Evolutionary conservation across 2,113 vertebrate genomes (phyloP), one percentile per base, ranked within the genome.

Genomic region (Labeo catla): DNA sequence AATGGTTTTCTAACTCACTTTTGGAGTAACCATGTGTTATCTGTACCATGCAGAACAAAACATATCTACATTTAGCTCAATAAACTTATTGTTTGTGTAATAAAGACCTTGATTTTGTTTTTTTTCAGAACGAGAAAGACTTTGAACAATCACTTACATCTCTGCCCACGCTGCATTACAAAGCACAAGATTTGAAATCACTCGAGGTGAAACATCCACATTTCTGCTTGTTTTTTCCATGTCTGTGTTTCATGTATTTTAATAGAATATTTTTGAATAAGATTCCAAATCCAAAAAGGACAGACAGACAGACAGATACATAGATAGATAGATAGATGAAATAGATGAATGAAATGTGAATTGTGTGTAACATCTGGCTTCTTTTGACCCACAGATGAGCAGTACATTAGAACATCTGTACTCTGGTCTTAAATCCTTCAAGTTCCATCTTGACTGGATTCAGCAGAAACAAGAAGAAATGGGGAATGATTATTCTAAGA

Each of bases 371-470:
- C 23, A 16, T 34, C 8, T 73, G 4, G 13, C 23, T 70, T 1
- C 52, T 65, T 88, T 39, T 49, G 59, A 8, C 4, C 84, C 36
- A 5, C 91, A 95, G 94, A 19, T 86, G 2, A 92, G 92, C 2
- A 85, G 89, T 81, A 91, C 92, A 0, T 86, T 94, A 1, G 63
- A 83, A 6, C 81, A 89, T 86, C 89, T 95, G 49, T 85, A 78
- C 0, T 66, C 7, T 0, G 73, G 88, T 77, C 61, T 84, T 0
- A 84, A 89, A 63, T 80, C 87, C 61, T 93, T 91, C 87, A 81
- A 59, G 39, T 57, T 91, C 6, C 93, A 94, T 16, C 23, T 91
- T 0, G 81, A 92, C 28, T 94, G 94, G 94, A 13, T 95, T 63
- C 89, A 85, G 66, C 54, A 63, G 1, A 88, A 87, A 45, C 49